These are phyloP conservation scores for Dicrostonyx torquatus DNA, from an alignment of 2,797 vertebrate genomes.

Conservation along the genomic window DNA sequence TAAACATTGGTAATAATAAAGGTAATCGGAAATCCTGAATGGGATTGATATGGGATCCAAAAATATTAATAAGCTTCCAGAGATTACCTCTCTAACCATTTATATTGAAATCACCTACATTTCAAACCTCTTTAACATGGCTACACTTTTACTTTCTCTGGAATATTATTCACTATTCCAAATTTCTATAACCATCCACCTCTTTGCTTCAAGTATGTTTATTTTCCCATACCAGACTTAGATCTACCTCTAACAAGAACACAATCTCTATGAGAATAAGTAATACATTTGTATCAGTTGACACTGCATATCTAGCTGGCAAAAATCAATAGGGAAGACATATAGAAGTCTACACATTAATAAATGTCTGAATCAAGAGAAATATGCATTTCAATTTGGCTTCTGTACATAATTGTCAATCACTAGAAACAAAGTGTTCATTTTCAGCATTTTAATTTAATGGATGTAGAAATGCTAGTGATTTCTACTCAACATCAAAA, in stretches of 20 bases:
- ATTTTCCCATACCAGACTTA: not conserved
- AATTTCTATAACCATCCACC: not conserved
- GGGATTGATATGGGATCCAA: not conserved
- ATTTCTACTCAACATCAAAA: not conserved
- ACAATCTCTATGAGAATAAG: not conserved
- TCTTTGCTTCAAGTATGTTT: not conserved
- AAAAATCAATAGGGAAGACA: not conserved
- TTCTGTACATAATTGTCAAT: not conserved
- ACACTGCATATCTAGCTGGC: not conserved
- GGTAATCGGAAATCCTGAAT: not conserved
- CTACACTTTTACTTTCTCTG: not conserved
- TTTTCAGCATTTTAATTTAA: conserved; percentile 2
- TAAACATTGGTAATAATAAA: not conserved
- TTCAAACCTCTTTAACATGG: not conserved
- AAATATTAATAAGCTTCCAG: not conserved
- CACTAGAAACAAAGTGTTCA: not conserved
- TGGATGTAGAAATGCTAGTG: not conserved
- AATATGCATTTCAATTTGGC: not conserved
- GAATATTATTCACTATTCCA: not conserved
- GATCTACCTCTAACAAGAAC: not conserved
- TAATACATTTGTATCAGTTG: not conserved
- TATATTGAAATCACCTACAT: not conserved
- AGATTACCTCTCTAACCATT: not conserved
- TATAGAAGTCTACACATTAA: not conserved
- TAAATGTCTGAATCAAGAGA: not conserved